Evolutionary conservation across 2,888 invertebrate genomes (phyloP).

Genomic region (Dasysyrphus albostriatus): DNA sequence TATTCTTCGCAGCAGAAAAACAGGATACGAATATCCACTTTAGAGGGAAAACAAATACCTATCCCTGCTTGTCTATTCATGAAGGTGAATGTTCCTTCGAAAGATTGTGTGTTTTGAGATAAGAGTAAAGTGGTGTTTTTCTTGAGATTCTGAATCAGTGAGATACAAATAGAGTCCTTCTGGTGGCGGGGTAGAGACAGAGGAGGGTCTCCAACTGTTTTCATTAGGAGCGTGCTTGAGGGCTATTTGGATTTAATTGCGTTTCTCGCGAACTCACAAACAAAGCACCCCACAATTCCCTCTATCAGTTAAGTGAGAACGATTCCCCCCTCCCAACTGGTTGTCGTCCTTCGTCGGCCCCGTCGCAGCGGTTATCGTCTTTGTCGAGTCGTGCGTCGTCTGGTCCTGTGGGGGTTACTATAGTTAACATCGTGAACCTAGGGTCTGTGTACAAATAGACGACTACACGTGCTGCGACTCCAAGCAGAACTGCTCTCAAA

Average conservation of each 20-base stretch:
- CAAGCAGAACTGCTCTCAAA: conserved; percentile 9
- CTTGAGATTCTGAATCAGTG: conserved; percentile 50
- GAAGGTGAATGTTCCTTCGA: conserved; percentile 56
- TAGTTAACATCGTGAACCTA: conserved; percentile 26
- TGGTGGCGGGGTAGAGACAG: not conserved
- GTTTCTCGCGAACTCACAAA: conserved; percentile 49
- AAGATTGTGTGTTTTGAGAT: conserved; percentile 39
- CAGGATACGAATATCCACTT: conserved; percentile 17
- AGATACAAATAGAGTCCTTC: conserved; percentile 44
- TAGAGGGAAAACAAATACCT: not conserved
- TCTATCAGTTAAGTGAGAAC: conserved; percentile 1
- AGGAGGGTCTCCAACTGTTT: not conserved
- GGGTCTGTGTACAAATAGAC: conserved; percentile 40
- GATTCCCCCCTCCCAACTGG: not conserved
- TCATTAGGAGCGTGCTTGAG: conserved; percentile 21
- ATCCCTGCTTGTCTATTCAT: not conserved
- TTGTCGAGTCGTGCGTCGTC: conserved; percentile 1
- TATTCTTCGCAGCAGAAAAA: not conserved
- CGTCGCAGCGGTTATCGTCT: not conserved
- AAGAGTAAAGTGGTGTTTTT: conserved; percentile 13
- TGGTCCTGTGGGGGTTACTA: conserved; percentile 11
- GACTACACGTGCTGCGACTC: conserved; percentile 17
- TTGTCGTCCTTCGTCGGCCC: conserved; percentile 1
- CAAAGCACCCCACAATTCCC: not conserved
- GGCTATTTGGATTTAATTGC: conserved; percentile 67